phyloP scores from a whole-genome alignment of 2,797 vertebrate species.

The Molossus alvarezi region DNA sequence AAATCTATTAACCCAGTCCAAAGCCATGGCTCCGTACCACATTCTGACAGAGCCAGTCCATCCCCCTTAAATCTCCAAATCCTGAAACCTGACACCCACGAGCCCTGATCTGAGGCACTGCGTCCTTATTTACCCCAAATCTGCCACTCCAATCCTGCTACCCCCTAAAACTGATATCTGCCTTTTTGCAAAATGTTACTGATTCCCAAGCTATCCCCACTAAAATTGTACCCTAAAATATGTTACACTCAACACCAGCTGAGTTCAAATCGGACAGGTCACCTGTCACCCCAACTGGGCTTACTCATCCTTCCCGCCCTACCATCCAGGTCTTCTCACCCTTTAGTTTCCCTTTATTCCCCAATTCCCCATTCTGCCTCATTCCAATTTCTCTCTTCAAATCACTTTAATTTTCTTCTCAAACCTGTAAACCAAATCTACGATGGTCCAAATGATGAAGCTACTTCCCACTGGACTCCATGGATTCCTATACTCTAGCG shows the following conservation, averaged over 20 bases:
- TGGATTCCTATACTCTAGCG: neutral
- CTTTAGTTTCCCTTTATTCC: neutral
- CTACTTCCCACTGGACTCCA: no score
- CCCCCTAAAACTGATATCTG: neutral
- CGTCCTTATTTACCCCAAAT: neutral
- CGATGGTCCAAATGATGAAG: neutral
- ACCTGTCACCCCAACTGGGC: neutral
- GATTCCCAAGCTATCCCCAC: neutral
- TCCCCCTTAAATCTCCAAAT: neutral
- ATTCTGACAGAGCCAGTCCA: neutral
- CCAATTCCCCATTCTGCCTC: neutral
- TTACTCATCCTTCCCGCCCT: neutral
- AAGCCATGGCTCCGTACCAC: neutral
- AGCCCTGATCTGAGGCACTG: neutral
- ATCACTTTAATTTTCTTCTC: conserved; percentile 32
- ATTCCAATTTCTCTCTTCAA: neutral
- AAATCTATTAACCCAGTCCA: neutral
- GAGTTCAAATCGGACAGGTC: neutral
- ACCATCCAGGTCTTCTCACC: neutral
- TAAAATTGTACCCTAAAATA: neutral
- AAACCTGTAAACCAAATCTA: neutral
- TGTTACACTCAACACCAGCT: neutral
- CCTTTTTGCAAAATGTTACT: neutral
- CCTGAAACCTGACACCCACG: neutral
- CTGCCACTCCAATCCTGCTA: neutral